A percentile compares a stretch with the other conserved stretches of the same genome.
Conservation (phyloP, 2,113 vertebrate genomes). For the Lichenostomus cassidix region DNA sequence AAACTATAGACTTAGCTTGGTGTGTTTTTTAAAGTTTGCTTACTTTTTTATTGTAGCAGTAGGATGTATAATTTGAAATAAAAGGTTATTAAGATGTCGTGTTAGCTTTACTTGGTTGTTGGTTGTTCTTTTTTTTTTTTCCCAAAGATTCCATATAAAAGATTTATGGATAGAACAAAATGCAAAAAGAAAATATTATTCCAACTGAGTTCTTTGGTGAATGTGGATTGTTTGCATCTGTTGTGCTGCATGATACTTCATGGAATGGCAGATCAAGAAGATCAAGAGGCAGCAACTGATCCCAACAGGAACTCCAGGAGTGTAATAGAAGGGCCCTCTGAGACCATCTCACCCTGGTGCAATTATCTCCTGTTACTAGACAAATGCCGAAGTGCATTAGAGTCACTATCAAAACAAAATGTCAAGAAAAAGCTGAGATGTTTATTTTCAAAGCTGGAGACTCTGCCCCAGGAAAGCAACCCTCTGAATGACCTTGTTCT, state of each 20-base stretch:
- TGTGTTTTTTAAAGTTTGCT: not conserved
- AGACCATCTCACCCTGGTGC: not conserved
- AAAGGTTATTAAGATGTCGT: not conserved
- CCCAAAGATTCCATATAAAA: not conserved
- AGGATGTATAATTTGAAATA: constrained; percentile 3
- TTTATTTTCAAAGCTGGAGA: constrained; percentile 61
- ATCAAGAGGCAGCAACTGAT: constrained; percentile 28
- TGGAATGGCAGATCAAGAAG: constrained; percentile 42
- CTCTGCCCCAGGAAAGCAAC: not conserved
- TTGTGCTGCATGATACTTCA: constrained; percentile 40
- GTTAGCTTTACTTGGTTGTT: not conserved
- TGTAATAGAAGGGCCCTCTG: constrained; percentile 7
- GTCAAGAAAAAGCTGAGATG: not conserved
- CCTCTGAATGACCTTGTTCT: not conserved
- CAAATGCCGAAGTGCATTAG: not conserved
- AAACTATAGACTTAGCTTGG: not conserved
- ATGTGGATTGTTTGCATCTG: constrained; percentile 52
- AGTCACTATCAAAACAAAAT: not conserved
- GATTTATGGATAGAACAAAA: constrained; percentile 49
- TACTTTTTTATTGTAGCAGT: constrained; percentile 2
- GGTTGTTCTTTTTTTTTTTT: not conserved
- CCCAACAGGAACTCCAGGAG: constrained; percentile 51
- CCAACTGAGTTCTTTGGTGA: constrained; percentile 34
- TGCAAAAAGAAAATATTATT: constrained; percentile 67
- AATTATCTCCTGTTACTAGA: not conserved